Percentiles rank a stretch among this genome's conserved stretches.
Conservation (phyloP, 1,140 invertebrate species). For the Lycorma delicatula region DNA sequence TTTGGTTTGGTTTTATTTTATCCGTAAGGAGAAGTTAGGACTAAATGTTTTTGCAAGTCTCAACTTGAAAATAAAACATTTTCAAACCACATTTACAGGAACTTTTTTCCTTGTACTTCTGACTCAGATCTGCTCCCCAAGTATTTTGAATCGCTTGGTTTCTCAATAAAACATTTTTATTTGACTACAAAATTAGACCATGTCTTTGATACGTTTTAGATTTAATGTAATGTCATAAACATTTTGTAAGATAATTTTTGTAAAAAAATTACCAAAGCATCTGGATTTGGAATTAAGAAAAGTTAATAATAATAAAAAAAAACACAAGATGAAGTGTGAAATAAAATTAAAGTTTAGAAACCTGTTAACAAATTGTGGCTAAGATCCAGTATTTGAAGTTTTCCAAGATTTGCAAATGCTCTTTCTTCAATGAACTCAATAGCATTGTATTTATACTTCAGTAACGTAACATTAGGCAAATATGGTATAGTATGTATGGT, state of each 20-base stretch:
- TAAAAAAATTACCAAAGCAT: not conserved
- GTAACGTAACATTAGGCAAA: not conserved
- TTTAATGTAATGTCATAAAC: not conserved
- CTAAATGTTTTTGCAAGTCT: too few relatives aligned
- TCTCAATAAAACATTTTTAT: too few relatives aligned
- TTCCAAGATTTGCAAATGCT: not conserved
- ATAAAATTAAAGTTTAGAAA: not conserved
- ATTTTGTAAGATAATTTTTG: not conserved
- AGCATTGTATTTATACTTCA: not conserved
- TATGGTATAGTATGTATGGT: not conserved
- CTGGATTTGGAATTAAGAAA: too few relatives aligned
- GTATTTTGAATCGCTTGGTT: too few relatives aligned
- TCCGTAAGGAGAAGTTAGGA: too few relatives aligned
- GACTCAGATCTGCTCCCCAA: too few relatives aligned
- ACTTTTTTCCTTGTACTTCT: too few relatives aligned
- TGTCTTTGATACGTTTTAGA: not conserved
- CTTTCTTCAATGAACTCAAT: not conserved
- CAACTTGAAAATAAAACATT: too few relatives aligned
- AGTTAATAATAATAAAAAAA: not conserved
- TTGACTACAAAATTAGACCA: not conserved
- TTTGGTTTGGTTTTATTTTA: too few relatives aligned
- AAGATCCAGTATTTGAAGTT: not conserved
- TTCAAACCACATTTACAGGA: too few relatives aligned
- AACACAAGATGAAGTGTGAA: not conserved
- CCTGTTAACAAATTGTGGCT: not conserved